Evolutionary conservation across 2,888 invertebrate species (phyloP), one percentile per base, ranked within the genome.

Genomic region (Ochropacha duplaris): DNA sequence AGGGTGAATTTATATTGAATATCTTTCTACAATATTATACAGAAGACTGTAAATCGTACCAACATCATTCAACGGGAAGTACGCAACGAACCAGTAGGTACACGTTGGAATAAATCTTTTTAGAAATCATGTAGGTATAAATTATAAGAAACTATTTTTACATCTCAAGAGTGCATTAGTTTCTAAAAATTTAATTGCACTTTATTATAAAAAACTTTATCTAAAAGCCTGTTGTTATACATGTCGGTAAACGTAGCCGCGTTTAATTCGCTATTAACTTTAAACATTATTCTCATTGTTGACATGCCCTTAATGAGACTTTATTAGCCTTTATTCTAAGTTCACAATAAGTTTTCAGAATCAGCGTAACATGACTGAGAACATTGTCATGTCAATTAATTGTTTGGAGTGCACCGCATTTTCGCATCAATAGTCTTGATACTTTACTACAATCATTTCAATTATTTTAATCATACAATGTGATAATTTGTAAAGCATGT

Each of bases 1-100:
- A 80, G 86, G 89, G 90, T 91, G 90, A 88, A 88, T 90, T 90
- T 91, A 88, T 91, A 91, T 89, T 90, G 86, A 89, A 88, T 88
- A 88, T 83, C 82, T 88, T 86, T 89, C 91, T 90, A 91, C 89
- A 90, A 86, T 89, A 88, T 83, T 78, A 87, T 88, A 90, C 88
- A 91, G 84, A 86, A 83, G 86, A 83, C 83, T 84, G 86, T 82
- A 84, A 81, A 78, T 76, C 83, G 75, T 64, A 68, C 67, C 64
- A 64, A 66, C 56, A 57, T 62, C 57, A 60, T 60, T 59, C 60
- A 65, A 62, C 65, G 60, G 61, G 59, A 61, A 62, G 54, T 59
- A 65, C 54, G 50, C 56, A 54, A 31, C 54, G 56, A 54, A 57
- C 55, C 52, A 16, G 19, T 26, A 28, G 50, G 50, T 54, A 50